Evolutionary conservation across 2,888 invertebrate species (phyloP), one percentile per base, ranked within the genome.

Genomic region (Dichetophora obliterata): DNA sequence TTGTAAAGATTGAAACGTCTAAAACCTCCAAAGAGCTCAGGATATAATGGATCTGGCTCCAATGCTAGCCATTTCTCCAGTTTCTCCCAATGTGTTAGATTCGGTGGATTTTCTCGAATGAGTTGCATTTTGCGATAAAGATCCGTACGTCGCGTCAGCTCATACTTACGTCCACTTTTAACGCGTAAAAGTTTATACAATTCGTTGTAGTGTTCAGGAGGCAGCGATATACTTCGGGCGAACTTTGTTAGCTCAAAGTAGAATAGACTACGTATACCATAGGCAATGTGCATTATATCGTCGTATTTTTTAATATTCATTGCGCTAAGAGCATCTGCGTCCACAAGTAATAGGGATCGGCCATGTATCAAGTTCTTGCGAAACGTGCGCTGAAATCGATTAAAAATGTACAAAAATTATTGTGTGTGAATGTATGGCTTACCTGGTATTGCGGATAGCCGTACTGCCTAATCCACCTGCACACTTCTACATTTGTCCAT

Each of bases 51-150:
- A 14, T 68, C 59, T 6, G 78, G 82, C 1, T 57, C 57, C 57
- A 82, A 82, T 6, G 75, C 75, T 5, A 85, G 54, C 82, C 85
- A 82, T 31, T 81, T 80, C 59, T 88, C 87, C 77, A 89, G 82
- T 8, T 82, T 77, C 0, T 91, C 91, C 92, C 92, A 92, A 69
- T 92, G 92, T 34, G 91, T 89, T 63, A 89, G 76, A 11, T 90
- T 82, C 0, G 88, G 68, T 0, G 91, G 90, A 5, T 87, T 87
- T 0, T 90, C 89, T 77, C 87, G 87, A 5, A 92, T 77, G 0
- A 92, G 89, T 75, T 91, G 90, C 91, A 91, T 91, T 87, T 90
- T 90, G 0, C 91, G 88, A 1, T 91, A 88, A 0, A 92, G 83
- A 43, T 91, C 91, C 0, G 88, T 87, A 75, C 91, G 91, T 77